Percentiles rank a stretch among this genome's conserved stretches.
Conservation (phyloP, 2,888 invertebrate genomes). For the Teleiodes luculella region DNA sequence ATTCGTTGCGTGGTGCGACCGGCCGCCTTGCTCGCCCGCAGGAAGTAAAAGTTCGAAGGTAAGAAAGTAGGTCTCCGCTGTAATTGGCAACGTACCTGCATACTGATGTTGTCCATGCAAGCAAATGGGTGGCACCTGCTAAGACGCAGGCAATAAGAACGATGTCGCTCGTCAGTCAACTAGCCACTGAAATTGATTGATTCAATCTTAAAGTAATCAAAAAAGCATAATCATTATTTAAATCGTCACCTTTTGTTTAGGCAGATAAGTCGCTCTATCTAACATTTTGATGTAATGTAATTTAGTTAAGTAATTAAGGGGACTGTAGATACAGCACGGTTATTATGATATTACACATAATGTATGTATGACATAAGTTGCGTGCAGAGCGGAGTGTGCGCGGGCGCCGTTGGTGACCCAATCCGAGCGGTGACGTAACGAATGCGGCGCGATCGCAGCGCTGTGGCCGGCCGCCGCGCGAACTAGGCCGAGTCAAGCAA, state of each 20-base stretch:
- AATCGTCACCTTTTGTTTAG: no score
- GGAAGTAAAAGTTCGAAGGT: constrained; percentile 80
- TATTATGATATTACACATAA: constrained; percentile 47
- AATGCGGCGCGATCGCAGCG: constrained; percentile 34
- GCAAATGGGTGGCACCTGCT: constrained; percentile 56
- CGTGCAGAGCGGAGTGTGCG: constrained; percentile 42
- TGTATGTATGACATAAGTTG: constrained; percentile 66
- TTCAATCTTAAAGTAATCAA: no score
- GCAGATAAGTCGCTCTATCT: no score
- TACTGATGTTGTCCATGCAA: constrained; percentile 61
- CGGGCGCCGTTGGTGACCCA: constrained; percentile 57
- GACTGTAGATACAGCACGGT: constrained; percentile 19
- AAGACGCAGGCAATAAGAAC: constrained; percentile 32
- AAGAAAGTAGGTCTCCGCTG: constrained; percentile 78
- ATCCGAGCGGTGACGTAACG: constrained; percentile 51
- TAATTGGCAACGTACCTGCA: constrained; percentile 76
- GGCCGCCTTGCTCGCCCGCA: constrained; percentile 73
- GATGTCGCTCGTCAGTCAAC: constrained; percentile 17
- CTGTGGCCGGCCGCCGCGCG: constrained; percentile 32
- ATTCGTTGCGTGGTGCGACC: constrained; percentile 75
- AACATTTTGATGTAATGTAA: no score
- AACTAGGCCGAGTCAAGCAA: constrained; percentile 67
- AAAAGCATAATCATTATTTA: no score
- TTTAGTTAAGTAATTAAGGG: background rate
- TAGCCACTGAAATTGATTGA: no score